Evolutionary conservation across 2,113 vertebrate species (phyloP).

Genomic region (Monarcha castaneiventris): DNA sequence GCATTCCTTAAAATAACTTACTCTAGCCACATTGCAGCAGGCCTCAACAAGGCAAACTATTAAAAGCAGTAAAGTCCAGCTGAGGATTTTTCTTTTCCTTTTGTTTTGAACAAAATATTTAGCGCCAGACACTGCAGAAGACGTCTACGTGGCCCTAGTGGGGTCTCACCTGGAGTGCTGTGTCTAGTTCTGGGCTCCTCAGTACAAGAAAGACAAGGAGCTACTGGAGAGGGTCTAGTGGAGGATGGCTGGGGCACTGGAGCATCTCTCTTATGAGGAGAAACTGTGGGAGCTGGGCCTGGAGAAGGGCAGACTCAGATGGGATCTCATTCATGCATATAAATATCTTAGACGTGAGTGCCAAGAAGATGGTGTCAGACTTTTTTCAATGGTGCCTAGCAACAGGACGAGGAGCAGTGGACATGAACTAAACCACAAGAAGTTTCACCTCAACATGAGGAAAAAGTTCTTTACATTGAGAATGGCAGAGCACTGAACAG

Average conservation of each 20-base stretch:
- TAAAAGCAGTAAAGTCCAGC: neutral
- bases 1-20: neutral
- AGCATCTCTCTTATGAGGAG: neutral
- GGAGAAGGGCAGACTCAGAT: neutral
- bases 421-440: neutral
- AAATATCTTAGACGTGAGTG: neutral
- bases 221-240: neutral
- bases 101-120: neutral
- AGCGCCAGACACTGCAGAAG: neutral
- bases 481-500: neutral
- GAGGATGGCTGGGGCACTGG: neutral
- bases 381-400: neutral
- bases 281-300: neutral
- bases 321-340: neutral
- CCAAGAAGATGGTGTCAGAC: neutral
- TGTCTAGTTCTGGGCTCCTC: neutral
- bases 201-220: neutral
- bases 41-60: neutral
- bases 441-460: neutral
- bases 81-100: neutral
- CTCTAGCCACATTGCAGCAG: neutral
- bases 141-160: rapidly evolving
- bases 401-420: neutral
- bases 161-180: neutral
- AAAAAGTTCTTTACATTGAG: neutral